Conservation (phyloP, 2,113 vertebrate genomes). For the Gymnorhina tibicen region DNA sequence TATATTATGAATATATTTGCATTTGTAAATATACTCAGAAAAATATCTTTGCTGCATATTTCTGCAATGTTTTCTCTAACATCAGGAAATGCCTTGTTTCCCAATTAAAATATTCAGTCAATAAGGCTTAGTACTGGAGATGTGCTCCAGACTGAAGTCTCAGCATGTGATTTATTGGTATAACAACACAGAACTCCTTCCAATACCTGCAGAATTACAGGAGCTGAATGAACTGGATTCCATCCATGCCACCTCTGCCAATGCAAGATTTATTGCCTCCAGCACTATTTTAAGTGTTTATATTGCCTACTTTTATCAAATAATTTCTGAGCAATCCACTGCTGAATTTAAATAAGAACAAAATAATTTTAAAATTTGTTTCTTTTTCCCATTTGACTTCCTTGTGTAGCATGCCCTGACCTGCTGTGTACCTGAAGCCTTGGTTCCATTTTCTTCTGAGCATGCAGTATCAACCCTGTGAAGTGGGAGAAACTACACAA, state of each 20-base stretch:
- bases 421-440: background rate
- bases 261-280: background rate
- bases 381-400: background rate
- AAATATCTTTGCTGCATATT: background rate
- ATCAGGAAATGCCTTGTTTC: background rate
- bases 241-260: slow-evolving; percentile 7
- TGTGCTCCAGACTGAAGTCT: background rate
- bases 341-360: background rate
- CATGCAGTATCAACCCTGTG: background rate
- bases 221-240: background rate
- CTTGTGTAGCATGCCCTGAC: background rate
- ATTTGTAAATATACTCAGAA: background rate
- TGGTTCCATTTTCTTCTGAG: background rate
- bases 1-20: background rate
- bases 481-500: background rate
- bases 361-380: background rate
- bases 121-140: background rate
- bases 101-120: background rate
- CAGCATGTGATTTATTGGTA: background rate
- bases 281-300: background rate
- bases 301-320: background rate
- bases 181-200: background rate
- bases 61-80: background rate
- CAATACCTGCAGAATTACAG: background rate
- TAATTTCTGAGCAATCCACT: background rate